Evolutionary conservation across 1,140 invertebrate species (phyloP), one percentile per base, ranked within the genome.

Genomic region (Apis laboriosa): DNA sequence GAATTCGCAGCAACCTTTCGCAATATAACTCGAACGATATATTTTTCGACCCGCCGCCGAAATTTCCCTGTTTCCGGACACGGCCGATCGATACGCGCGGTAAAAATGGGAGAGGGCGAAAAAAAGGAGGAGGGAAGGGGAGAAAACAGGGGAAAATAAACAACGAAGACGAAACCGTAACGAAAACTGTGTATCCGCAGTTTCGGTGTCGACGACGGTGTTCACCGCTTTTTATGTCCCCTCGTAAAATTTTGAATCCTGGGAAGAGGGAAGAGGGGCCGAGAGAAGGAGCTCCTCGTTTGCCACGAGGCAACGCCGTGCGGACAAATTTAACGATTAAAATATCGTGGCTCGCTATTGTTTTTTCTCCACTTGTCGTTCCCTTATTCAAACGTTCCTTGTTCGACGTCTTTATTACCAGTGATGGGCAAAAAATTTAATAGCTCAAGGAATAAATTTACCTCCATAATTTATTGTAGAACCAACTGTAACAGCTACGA

Each of bases 181-280:
- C 55, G 75, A 77, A 67, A 71, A 12, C 17, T 53, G 66, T 19
- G 34, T 68, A 9, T 24, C 17, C 43, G 17, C 64, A 15, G 56
- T 79, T 61, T 70, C 64, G 55, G 9, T 79, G 58, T 72, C 34
- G 71, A 55, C 64, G n/a, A 43, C 21, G 71, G n/a, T 34, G 21
- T 17, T 64, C n/a, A 24, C 34, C 49, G 55, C 8, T 66, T 75
- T 81, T 81, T 67, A 75, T n/a, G 79, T 9, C 1, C 1, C n/a
- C 28, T 76, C 72, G 63, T 81, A 81, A 81, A 76, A 81, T 68
- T 58, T 81, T 53, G 63, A 13, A 49, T 43, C 63, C 15, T 15
- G 24, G 28, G 49, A 76, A 43, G 17, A 55, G 34, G 28, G 13
- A 9, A 17, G n/a, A 24, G 1, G 49, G 11, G 21, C 4, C 2